Base-by-base conservation (phyloP, 2,888 invertebrate genomes). In the Diaphora mendica region DNA sequence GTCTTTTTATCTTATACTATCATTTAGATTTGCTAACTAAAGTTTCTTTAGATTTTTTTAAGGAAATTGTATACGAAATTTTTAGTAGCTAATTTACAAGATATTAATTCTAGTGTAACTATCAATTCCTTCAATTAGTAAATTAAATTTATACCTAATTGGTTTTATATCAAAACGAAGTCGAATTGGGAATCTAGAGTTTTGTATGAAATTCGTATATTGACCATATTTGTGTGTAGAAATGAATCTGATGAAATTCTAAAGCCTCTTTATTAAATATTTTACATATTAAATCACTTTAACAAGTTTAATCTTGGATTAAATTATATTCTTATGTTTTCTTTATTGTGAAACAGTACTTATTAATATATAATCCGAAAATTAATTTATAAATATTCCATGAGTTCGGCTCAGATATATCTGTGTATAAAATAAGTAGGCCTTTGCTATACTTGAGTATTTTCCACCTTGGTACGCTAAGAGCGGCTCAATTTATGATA, bases 401-500 rank as follows among this genome's bases (percentile, higher is more conserved):
- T 30, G 13, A 62, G 62, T 30, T 59, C 1, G 7, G 62, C 62
- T 62, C 30, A 62, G 62, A 62, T 62, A 62, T 39, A 33, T 72
- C 68, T 71, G 35, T 71, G 39, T 72, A 48, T 70, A 68, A 35
- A 65, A 73, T 68, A 76, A 73, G 70, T 76, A 73, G 72, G 72
- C 55, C 72, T 68, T 44, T 33, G 67, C 23, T 66, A 65, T 35
- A 68, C 59, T 64, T 62, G 64, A 70, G 68, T 73, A 76, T 73
- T 76, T 76, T 68, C 70, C 72, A 76, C 72, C 70, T 70, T 64
- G 67, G 66, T 65, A 73, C 75, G 68, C 84, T 82, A 82, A 84
- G 72, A 77, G 77, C 74, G 55, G 74, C 78, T 72, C 79, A 84
- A 85, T 82, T 87, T 84, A 87, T 83, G 86, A 80, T 83, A 86